These are phyloP conservation scores for Aphaenogaster rudis DNA, from an alignment of 1,140 invertebrate genomes.

Conservation along the genomic window DNA sequence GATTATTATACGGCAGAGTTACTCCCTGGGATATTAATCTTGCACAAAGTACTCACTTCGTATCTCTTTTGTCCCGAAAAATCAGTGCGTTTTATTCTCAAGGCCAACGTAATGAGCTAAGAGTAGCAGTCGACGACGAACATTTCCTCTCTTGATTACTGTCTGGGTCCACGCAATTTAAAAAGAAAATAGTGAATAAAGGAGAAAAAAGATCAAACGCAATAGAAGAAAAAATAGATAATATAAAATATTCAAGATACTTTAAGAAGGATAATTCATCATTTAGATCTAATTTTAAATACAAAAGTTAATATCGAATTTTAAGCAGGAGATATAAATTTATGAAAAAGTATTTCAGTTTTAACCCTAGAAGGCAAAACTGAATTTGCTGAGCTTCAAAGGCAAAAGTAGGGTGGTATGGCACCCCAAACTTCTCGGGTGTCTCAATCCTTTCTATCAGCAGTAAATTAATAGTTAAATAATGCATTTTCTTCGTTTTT, in stretches of 20 bases:
- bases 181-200: conserved; percentile 4
- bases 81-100: conserved; percentile 51
- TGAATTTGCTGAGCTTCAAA: too few relatives aligned
- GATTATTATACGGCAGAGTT: conserved; percentile 45
- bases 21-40: conserved; percentile 40
- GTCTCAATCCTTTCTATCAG: too few relatives aligned
- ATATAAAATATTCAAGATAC: neutral
- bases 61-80: conserved; percentile 51
- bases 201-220: neutral
- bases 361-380: neutral
- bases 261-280: neutral
- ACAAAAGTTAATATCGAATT: neutral
- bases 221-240: neutral
- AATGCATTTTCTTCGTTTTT: too few relatives aligned
- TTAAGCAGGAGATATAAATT: neutral
- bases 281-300: neutral
- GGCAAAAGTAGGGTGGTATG: too few relatives aligned
- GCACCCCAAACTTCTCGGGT: too few relatives aligned
- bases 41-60: conserved; percentile 38
- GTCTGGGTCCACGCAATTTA: conserved; percentile 29
- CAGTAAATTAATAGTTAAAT: too few relatives aligned
- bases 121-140: conserved; percentile 1
- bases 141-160: conserved; percentile 37
- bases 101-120: conserved; percentile 45
- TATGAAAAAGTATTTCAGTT: neutral